These are phyloP conservation scores for Volucella bombylans DNA, from an alignment of 2,888 invertebrate species.

Conservation along the genomic window DNA sequence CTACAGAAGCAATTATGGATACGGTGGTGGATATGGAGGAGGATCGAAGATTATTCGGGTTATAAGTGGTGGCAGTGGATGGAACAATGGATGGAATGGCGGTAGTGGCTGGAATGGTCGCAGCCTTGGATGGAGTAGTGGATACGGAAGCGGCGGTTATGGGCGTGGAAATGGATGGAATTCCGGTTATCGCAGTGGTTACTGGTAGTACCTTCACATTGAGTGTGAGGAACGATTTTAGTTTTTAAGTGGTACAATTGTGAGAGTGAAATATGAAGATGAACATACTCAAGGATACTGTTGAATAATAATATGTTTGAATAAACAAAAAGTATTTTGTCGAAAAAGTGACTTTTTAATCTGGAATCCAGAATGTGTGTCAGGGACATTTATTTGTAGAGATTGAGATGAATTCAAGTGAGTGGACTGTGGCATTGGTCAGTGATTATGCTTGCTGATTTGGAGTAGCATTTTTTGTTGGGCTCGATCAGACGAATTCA, in stretches of 20 bases:
- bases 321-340: background rate
- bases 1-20: slow-evolving; percentile 26
- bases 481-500: no score
- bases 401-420: no score
- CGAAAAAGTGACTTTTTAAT: no score
- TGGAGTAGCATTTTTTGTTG: no score
- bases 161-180: slow-evolving; percentile 69
- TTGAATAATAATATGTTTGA: background rate
- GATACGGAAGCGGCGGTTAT: slow-evolving; percentile 72
- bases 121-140: slow-evolving; percentile 55
- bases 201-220: slow-evolving; percentile 65
- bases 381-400: no score
- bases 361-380: no score
- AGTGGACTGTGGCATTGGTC: no score
- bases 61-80: slow-evolving; percentile 67
- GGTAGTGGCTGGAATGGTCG: slow-evolving; percentile 3
- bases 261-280: slow-evolving; percentile 6
- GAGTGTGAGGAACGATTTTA: background rate
- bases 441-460: no score
- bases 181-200: slow-evolving; percentile 67
- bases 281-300: background rate
- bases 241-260: slow-evolving; percentile 29
- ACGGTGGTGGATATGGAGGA: slow-evolving; percentile 32
- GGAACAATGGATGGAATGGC: slow-evolving; percentile 58
- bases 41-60: slow-evolving; percentile 72